Conservation (phyloP, 2,113 vertebrate species). For the Pavo muticus region DNA sequence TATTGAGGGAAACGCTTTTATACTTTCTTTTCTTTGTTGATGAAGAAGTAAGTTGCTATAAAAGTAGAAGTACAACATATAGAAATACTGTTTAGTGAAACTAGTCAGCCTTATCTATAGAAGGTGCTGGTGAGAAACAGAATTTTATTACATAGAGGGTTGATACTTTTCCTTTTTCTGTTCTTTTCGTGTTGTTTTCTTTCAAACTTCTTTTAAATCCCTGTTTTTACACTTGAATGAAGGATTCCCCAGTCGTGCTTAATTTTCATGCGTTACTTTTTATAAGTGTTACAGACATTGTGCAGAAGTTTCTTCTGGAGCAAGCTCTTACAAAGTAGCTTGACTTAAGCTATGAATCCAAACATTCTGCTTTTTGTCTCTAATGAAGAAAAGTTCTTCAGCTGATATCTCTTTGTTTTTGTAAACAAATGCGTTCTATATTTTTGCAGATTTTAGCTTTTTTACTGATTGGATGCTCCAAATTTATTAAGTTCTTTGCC, state of each 20-base stretch:
- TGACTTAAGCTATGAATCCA: conserved; percentile 72
- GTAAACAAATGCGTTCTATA: conserved; percentile 82
- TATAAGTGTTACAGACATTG: conserved; percentile 71
- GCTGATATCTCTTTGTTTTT: conserved; percentile 78
- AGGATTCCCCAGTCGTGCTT: conserved; percentile 56
- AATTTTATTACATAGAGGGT: conserved; percentile 39
- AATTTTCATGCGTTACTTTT: conserved; percentile 68
- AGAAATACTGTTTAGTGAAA: conserved; percentile 64
- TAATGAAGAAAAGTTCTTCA: conserved; percentile 73
- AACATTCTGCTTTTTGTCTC: conserved; percentile 75
- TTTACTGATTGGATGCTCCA: conserved; percentile 81
- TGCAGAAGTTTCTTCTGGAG: conserved; percentile 69
- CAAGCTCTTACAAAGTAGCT: conserved; percentile 74
- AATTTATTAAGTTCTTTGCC: conserved; percentile 74
- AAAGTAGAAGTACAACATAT: conserved; percentile 58
- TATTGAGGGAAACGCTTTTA: conserved; percentile 69
- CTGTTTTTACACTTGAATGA: conserved; percentile 53
- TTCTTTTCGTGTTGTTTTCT: neutral
- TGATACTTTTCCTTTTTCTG: neutral
- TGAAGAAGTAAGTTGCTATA: conserved; percentile 63
- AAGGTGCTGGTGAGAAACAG: conserved; percentile 67
- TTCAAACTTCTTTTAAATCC: neutral
- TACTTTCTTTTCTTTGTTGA: conserved; percentile 51
- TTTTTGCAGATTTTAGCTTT: conserved; percentile 84
- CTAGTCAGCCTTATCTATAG: conserved; percentile 58